Evolutionary conservation across 2,113 vertebrate species (phyloP), one percentile per base, ranked within the genome.

Genomic region (Vidua chalybeata): DNA sequence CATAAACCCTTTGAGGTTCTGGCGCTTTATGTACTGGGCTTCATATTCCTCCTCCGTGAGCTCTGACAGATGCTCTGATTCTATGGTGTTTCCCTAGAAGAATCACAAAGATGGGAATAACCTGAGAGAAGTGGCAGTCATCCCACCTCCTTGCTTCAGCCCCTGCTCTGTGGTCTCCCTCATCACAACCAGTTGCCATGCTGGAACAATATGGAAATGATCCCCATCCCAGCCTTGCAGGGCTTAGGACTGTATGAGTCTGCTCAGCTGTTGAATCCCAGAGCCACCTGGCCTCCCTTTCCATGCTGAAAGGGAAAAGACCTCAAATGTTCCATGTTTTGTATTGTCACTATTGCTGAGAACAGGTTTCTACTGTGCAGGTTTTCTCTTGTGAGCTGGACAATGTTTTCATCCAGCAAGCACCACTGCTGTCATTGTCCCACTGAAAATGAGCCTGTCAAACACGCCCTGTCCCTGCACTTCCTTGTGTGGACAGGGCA

Each of bases 11-110:
- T 99, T 99, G 86, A 99, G 98, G 96, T 99, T 99, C 96, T 99
- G 99, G 86, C 98, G 98, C 93, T 99, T 98, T 92, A 98, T 98
- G 94, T 99, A 99, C 27, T 99, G 99, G 69, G 99, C 99, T 87
- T 99, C 99, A 5, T 99, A 99, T 33, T 99, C 99, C 84, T 99
- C 99, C 93, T 99, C 99, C 0, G 99, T 99, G 93, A 99, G 98
- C 94, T 99, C 99, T 1, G 99, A 99, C 27, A 99, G 94, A 87
- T 99, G 99, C 95, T 99, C 99, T 0, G 99, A 98, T 97, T 99
- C 99, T 15, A 99, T 94, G 2, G 99, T 98, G 81, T 99, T 99
- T 31, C 99, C 99, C 99, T 99, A 87, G 18, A 54, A 76, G 94
- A 73, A 89, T 41, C 43, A 93, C 30, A 96, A 45, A 46, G 31